Conservation (phyloP, 1,140 invertebrate species). For the Cydia amplana region DNA sequence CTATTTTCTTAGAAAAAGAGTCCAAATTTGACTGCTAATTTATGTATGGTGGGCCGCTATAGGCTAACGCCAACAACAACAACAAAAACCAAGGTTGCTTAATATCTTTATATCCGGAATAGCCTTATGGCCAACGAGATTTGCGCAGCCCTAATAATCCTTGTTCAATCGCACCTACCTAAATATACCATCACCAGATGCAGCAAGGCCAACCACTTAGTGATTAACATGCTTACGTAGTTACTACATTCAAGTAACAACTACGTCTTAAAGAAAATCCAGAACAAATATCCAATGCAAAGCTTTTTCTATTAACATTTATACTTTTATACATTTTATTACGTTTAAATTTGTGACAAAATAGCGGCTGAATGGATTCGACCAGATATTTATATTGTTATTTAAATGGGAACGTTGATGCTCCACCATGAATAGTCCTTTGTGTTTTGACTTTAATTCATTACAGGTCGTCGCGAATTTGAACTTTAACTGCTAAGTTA, state of each 20-base stretch:
- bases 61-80: neutral
- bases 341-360: neutral
- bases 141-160: neutral
- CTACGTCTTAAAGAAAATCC: neutral
- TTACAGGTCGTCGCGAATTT: neutral
- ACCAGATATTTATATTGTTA: neutral
- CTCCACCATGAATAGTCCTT: constrained; percentile 18
- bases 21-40: too few species aligned
- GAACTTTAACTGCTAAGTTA: neutral
- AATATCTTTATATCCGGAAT: neutral
- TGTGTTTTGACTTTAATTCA: neutral
- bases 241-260: neutral
- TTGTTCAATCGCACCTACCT: neutral
- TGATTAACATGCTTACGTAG: neutral
- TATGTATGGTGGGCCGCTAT: too few species aligned
- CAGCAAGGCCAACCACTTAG: neutral
- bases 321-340: too few species aligned
- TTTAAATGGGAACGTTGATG: neutral
- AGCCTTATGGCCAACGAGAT: neutral
- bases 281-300: neutral
- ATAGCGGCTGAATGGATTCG: neutral
- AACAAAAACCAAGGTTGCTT: neutral
- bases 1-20: too few species aligned
- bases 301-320: too few species aligned
- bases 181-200: neutral